phyloP scores from a whole-genome alignment of 2,113 vertebrate species.

The Dicrurus megarhynchus region DNA sequence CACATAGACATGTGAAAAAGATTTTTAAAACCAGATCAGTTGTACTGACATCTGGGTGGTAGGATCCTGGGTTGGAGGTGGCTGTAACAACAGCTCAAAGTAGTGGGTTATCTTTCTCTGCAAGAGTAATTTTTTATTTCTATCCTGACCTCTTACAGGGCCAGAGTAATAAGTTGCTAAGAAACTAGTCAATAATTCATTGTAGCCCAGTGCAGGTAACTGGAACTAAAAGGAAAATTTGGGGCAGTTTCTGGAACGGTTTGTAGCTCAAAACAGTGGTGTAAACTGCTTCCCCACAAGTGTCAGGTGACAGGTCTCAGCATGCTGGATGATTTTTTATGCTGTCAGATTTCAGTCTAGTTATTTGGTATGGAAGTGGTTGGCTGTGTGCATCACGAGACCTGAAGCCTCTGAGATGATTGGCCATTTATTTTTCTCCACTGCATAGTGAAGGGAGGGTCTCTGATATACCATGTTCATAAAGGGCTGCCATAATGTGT shows the following conservation, averaged over 20 bases:
- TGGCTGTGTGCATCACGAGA: fast-evolving
- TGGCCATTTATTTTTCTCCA: fast-evolving
- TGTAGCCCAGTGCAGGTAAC: not conserved
- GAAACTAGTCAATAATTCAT: not conserved
- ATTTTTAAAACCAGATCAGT: not conserved
- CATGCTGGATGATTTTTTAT: not conserved
- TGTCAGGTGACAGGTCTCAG: not conserved
- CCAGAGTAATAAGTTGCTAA: not conserved
- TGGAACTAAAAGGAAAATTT: not conserved
- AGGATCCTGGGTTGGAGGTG: not conserved
- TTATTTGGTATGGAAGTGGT: not conserved
- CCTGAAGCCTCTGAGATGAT: not conserved
- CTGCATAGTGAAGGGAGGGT: not conserved
- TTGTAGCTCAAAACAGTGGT: not conserved
- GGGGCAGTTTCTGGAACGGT: not conserved
- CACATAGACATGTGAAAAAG: not conserved
- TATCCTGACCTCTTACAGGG: not conserved
- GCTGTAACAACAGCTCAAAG: not conserved
- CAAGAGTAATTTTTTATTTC: not conserved
- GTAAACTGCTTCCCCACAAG: not conserved
- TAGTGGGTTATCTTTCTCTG: not conserved
- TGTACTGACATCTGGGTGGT: not conserved
- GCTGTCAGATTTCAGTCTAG: not conserved
- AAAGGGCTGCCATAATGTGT: not conserved
- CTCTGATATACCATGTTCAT: not conserved